Percentiles rank a stretch among this genome's conserved stretches.
These are phyloP conservation scores for Regulus satrapa DNA, from an alignment of 2,113 vertebrate genomes.

Conservation along the genomic window DNA sequence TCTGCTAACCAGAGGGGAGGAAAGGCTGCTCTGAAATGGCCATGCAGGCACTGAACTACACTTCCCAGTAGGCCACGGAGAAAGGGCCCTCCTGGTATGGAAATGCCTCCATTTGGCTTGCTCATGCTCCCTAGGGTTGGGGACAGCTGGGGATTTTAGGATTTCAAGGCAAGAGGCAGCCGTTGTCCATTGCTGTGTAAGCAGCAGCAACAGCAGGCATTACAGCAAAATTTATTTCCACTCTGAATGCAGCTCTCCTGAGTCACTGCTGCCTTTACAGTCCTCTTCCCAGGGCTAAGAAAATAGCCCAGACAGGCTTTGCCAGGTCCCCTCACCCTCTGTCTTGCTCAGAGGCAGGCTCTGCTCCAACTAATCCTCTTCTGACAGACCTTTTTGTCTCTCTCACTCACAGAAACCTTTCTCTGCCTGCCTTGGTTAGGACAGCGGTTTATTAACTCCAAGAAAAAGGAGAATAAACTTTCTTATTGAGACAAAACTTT, in stretches of 20 bases:
- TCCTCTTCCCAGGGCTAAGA: background rate
- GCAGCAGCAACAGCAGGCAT: background rate
- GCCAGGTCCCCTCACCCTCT: conserved; percentile 7
- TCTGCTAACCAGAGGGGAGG: background rate
- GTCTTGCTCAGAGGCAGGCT: background rate
- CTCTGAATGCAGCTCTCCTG: background rate
- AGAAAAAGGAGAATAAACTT: background rate
- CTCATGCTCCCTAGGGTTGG: background rate
- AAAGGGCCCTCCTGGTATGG: background rate
- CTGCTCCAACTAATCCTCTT: background rate
- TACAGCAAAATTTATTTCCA: conserved; percentile 1
- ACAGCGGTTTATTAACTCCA: background rate
- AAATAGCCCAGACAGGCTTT: conserved; percentile 16
- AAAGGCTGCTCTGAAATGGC: background rate
- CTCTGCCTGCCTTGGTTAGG: background rate
- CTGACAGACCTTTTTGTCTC: conserved; percentile 11
- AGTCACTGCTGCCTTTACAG: background rate
- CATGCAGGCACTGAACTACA: background rate
- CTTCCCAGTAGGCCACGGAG: conserved; percentile 7
- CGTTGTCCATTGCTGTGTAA: fast-evolving
- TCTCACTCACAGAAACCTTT: background rate
- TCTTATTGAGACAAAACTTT: background rate
- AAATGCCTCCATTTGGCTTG: background rate
- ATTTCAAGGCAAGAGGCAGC: background rate
- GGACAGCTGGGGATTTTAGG: background rate